Evolutionary conservation across 2,888 invertebrate species (phyloP).

Genomic region (Nomada ruficornis): DNA sequence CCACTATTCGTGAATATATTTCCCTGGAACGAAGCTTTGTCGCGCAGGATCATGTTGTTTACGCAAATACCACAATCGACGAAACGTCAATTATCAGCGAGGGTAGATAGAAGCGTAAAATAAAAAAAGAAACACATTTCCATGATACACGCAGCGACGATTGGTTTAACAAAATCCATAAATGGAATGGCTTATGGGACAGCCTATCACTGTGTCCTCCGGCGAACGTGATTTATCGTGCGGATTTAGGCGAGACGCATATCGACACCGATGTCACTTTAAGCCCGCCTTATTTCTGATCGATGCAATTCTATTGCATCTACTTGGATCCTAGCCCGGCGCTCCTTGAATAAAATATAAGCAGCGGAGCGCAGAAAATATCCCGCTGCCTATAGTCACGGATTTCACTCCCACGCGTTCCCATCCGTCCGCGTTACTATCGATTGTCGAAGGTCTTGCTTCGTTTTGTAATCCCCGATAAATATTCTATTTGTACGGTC

Average conservation of each 20-base stretch:
- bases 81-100: not conserved
- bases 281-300: constrained; percentile 42
- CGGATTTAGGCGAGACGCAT: constrained; percentile 18
- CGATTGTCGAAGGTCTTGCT: not conserved
- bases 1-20: not conserved
- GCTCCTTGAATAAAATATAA: constrained; percentile 49
- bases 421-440: not conserved
- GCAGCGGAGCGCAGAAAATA: not conserved
- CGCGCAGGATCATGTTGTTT: not conserved
- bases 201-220: not conserved
- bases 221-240: constrained; percentile 48
- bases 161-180: constrained; percentile 27
- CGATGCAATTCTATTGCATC: constrained; percentile 53
- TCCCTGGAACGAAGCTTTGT: not conserved
- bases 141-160: not conserved
- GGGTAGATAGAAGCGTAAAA: not conserved
- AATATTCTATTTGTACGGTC: constrained; percentile 22
- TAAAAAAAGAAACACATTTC: constrained; percentile 7
- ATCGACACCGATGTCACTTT: constrained; percentile 42
- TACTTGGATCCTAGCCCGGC: constrained; percentile 3
- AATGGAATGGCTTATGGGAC: constrained; percentile 24
- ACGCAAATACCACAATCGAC: not conserved
- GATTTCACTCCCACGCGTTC: not conserved
- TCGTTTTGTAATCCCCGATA: constrained; percentile 31
- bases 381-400: not conserved